These are phyloP conservation scores for Kryptopterus vitreolus DNA, from an alignment of 2,797 vertebrate genomes.

Conservation along the genomic window DNA sequence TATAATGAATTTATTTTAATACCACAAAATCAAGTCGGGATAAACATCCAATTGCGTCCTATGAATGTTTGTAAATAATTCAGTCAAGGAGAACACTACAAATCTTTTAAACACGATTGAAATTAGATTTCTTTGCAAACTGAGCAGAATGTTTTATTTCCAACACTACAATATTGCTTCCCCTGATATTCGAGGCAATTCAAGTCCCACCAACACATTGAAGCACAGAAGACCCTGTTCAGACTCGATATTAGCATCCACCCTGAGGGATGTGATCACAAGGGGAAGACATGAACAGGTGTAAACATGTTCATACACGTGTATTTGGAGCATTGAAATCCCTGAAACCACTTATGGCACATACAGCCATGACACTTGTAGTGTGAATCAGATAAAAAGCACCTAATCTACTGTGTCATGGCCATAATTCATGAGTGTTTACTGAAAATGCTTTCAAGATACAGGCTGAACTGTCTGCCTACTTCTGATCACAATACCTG, in stretches of 20 bases:
- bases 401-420: not conserved
- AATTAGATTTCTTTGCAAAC: constrained; percentile 44
- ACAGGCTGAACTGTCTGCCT: not conserved
- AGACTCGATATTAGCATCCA: not conserved
- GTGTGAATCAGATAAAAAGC: constrained; percentile 2
- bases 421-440: not conserved
- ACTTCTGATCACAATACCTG: not conserved
- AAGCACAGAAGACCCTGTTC: constrained; percentile 35
- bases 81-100: constrained; percentile 51
- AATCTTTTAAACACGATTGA: constrained; percentile 53
- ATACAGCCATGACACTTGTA: not conserved
- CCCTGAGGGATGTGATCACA: not conserved
- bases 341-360: not conserved
- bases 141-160: constrained; percentile 29
- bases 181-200: constrained; percentile 57
- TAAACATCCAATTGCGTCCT: constrained; percentile 52
- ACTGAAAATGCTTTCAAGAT: not conserved
- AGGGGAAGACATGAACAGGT: not conserved
- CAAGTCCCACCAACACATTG: constrained; percentile 42
- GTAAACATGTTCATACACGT: not conserved
- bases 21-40: constrained; percentile 63
- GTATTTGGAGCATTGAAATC: not conserved
- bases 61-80: constrained; percentile 45
- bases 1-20: constrained; percentile 69
- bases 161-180: constrained; percentile 56